Conservation (phyloP, 2,797 vertebrate genomes). For the Scolopax rusticola region DNA sequence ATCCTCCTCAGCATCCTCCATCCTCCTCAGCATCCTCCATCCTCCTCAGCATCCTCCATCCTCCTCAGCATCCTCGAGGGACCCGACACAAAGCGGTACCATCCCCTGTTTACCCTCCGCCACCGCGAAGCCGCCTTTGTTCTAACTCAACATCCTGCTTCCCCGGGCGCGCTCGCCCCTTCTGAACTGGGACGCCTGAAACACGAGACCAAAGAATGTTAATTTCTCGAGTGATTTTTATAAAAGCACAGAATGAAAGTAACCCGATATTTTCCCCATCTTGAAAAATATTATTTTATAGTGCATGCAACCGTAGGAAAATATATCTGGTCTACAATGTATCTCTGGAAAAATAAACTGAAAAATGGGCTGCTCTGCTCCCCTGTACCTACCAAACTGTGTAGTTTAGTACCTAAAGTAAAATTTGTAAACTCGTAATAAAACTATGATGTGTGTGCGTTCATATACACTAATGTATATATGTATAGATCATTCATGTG, state of each 20-base stretch:
- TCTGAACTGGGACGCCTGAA: not conserved
- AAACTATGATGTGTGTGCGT: not conserved
- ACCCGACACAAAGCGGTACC: not conserved
- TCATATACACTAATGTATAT: not conserved
- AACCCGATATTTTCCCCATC: not conserved
- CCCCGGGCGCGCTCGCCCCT: not conserved
- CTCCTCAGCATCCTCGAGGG: not conserved
- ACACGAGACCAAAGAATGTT: constrained; percentile 38
- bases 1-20: not conserved
- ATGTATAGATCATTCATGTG: constrained; percentile 30
- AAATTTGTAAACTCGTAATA: too few relatives aligned
- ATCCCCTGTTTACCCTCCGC: not conserved
- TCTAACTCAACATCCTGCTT: constrained; percentile 24
- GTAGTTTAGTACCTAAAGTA: too few relatives aligned
- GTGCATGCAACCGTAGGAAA: not conserved
- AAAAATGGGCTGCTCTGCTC: not conserved
- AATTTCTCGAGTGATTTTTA: constrained; percentile 52
- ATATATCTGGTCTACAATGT: constrained; percentile 1
- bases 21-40: not conserved
- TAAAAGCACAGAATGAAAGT: constrained; percentile 5
- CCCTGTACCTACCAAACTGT: not conserved
- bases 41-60: too few relatives aligned
- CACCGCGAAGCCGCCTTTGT: constrained; percentile 20
- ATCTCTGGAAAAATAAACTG: constrained; percentile 3
- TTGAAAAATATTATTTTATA: constrained; percentile 57